phyloP scores from a whole-genome alignment of 2,797 vertebrate species.

The Bradypodion pumilum region DNA sequence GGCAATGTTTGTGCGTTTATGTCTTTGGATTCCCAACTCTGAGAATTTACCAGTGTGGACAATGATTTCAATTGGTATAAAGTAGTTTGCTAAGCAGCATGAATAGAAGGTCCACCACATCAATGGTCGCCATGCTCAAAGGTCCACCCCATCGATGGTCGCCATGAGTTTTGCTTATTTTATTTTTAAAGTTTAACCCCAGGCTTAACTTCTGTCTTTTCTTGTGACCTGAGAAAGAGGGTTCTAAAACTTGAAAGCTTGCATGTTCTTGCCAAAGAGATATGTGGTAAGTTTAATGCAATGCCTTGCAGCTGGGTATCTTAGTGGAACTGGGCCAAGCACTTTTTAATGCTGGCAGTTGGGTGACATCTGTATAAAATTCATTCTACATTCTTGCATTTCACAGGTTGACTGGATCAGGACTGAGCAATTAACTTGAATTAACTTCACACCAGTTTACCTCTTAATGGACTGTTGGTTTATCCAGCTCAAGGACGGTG shows the following conservation, averaged over 20 bases:
- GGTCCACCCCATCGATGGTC: not conserved
- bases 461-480: too few relatives aligned
- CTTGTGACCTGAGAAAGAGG: not conserved
- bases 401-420: not conserved
- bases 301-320: not conserved
- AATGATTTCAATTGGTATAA: not conserved
- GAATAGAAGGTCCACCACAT: not conserved
- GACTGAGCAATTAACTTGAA: not conserved
- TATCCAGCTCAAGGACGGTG: too few relatives aligned
- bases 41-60: too few relatives aligned
- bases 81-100: not conserved
- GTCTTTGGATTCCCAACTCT: too few relatives aligned
- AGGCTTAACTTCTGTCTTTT: not conserved
- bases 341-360: not conserved
- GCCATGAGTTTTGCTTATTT: not conserved
- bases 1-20: too few relatives aligned
- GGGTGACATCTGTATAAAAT: not conserved
- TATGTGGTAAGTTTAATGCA: not conserved
- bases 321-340: not conserved
- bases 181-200: not conserved
- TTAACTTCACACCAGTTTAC: too few relatives aligned
- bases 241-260: not conserved
- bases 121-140: too few relatives aligned
- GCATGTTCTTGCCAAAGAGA: not conserved
- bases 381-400: not conserved